Evolutionary conservation across 2,797 vertebrate species (phyloP).

Genomic region (Microhierax caerulescens): DNA sequence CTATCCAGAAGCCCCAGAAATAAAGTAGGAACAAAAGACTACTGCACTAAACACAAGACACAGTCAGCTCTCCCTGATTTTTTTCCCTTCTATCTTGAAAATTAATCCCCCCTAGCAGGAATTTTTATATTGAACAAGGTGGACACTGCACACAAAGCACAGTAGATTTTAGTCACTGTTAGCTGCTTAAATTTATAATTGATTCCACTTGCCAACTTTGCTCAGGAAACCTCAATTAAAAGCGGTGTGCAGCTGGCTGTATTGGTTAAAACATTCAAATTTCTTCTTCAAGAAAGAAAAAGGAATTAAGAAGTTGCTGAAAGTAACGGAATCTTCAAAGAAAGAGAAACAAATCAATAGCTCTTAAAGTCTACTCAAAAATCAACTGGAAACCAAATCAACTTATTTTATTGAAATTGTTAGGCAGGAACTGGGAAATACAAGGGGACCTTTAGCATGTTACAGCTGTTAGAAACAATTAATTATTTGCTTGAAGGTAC

Average conservation of each 20-base stretch:
- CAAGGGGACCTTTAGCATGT: background rate
- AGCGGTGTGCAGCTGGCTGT: background rate
- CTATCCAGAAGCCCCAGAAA: background rate
- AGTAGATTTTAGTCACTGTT: background rate
- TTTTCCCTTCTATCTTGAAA: background rate
- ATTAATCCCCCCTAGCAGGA: background rate
- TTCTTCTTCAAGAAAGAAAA: background rate
- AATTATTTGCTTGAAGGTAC: background rate
- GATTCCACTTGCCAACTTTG: background rate
- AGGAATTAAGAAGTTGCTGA: background rate
- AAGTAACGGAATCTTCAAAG: background rate
- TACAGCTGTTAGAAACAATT: slow-evolving; percentile 30
- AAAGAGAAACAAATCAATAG: background rate
- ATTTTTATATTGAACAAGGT: background rate
- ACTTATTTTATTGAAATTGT: background rate
- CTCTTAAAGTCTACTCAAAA: slow-evolving; percentile 10
- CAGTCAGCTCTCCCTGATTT: background rate
- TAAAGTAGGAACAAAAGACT: background rate
- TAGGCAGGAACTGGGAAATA: background rate
- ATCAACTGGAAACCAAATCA: slow-evolving; percentile 19
- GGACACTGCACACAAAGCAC: background rate
- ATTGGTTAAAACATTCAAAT: background rate
- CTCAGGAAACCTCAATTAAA: background rate
- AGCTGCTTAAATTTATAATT: background rate
- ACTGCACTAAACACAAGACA: background rate